Evolutionary conservation across 2,888 invertebrate genomes (phyloP).

Genomic region (Cryptocephalus moraei): DNA sequence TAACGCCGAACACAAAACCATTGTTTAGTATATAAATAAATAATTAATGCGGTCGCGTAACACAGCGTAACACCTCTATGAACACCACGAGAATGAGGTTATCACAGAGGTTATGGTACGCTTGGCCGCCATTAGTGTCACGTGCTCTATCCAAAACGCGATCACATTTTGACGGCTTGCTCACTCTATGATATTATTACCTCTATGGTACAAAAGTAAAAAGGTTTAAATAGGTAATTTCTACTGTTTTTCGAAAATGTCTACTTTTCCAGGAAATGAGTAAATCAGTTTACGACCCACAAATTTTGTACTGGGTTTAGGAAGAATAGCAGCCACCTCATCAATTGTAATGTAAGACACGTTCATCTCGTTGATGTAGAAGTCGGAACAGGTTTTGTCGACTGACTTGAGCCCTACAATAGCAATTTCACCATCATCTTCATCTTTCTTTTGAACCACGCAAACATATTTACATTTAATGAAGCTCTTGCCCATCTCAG

Average conservation of each 20-base stretch:
- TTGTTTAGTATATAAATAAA: too few species aligned
- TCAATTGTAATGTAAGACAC: conserved; percentile 4
- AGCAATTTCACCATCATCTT: neutral
- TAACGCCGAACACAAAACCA: too few species aligned
- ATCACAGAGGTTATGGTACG: too few species aligned
- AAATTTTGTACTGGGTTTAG: conserved; percentile 2
- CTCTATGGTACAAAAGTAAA: neutral
- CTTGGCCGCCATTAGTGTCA: too few species aligned
- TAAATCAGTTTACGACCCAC: conserved; percentile 3
- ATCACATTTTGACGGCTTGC: too few species aligned
- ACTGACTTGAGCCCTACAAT: conserved; percentile 2
- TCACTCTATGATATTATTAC: too few species aligned
- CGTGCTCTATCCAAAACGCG: too few species aligned
- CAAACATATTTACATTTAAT: conserved; percentile 1
- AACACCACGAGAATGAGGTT: too few species aligned
- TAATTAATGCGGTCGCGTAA: too few species aligned
- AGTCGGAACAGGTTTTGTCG: conserved; percentile 3
- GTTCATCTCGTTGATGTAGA: conserved; percentile 4
- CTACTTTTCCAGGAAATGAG: conserved; percentile 3
- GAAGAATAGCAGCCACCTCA: conserved; percentile 4
- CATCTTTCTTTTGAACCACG: conserved; percentile 2
- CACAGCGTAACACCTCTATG: too few species aligned
- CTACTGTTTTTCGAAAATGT: conserved; percentile 2
- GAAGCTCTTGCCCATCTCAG: conserved; percentile 2
- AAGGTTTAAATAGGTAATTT: neutral